Evolutionary conservation across 2,888 invertebrate genomes (phyloP).

Genomic region (Rugalucina vietnamica): DNA sequence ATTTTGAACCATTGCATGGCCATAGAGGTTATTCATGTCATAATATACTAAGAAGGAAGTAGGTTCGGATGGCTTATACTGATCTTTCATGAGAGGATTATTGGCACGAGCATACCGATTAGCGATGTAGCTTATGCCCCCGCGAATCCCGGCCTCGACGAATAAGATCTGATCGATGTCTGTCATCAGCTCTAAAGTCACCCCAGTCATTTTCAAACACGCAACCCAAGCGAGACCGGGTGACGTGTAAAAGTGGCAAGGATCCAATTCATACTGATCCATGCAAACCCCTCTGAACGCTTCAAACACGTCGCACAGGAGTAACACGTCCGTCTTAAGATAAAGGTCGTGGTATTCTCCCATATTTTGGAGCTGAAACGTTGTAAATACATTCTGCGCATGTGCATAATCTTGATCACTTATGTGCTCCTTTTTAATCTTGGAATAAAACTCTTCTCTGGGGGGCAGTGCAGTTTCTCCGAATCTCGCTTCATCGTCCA

Average conservation of each 20-base stretch:
- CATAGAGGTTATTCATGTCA: conserved; percentile 42
- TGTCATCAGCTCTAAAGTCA: conserved; percentile 39
- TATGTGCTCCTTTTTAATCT: not conserved
- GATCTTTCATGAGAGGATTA: conserved; percentile 34
- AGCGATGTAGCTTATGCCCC: conserved; percentile 41
- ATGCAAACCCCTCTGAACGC: conserved; percentile 34
- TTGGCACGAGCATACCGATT: too few relatives aligned
- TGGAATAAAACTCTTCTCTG: not conserved
- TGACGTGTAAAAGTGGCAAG: conserved; percentile 46
- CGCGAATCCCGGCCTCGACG: conserved; percentile 23
- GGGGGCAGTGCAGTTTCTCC: not conserved
- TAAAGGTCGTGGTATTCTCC: conserved; percentile 49
- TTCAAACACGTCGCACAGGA: conserved; percentile 45
- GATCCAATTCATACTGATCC: conserved; percentile 43
- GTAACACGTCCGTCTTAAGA: conserved; percentile 31
- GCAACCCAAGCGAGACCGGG: conserved; percentile 45
- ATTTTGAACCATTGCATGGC: conserved; percentile 68
- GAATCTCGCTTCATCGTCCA: conserved; percentile 23
- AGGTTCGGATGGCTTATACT: conserved; percentile 51
- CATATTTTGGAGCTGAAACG: conserved; percentile 13
- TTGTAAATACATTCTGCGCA: conserved; percentile 23
- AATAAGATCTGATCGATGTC: conserved; percentile 39
- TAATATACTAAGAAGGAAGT: conserved; percentile 45
- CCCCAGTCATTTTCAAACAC: conserved; percentile 36
- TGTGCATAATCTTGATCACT: conserved; percentile 20